Evolutionary conservation across 2,797 vertebrate genomes (phyloP), one percentile per base, ranked within the genome.

Genomic region (Moxostoma hubbsi): DNA sequence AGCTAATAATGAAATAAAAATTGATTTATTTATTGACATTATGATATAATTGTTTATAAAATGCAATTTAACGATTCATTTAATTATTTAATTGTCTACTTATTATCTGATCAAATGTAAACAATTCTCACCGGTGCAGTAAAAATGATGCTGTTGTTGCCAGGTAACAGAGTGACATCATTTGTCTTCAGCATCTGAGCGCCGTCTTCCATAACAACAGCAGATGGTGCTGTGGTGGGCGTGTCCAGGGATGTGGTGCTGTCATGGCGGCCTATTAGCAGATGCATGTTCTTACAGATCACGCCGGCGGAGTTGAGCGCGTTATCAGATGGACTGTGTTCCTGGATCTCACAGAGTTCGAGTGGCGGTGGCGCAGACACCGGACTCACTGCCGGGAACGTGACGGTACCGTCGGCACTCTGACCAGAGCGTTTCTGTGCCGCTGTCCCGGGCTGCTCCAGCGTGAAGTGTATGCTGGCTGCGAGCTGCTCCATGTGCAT

Each of bases 231-330:
- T 72, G 86, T 9, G 7, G 85, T 87, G 46, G 93, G 88, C 0
- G 90, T 76, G 47, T 97, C 96, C 55, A 94, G 88, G 0, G 95
- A 93, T 0, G 93, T 86, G 86, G 73, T 71, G 83, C 94, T 95
- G 85, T 98, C 96, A 50, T 93, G 96, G 6, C 92, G 85, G 1
- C 96, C 92, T 50, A 98, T 92, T 15, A 99, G 85, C 93, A 99
- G 91, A 89, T 99, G 98, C 1, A 94, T 93, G 1, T 99, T 99
- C 84, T 92, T 98, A 89, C 97, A 99, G 72, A 97, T 93, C 54
- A 99, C 95, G 1, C 97, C 96, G 0, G 95, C 92, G 0, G 94
- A 96, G 91, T 89, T 96, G 79, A 98, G 83, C 0, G 93, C 89
- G 81, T 94, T 95, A 81, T 98, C 98, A 0, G 97, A 94, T 0